Evolutionary conservation across 2,888 invertebrate genomes (phyloP).

Genomic region (Sinodicranocentrus sp.): DNA sequence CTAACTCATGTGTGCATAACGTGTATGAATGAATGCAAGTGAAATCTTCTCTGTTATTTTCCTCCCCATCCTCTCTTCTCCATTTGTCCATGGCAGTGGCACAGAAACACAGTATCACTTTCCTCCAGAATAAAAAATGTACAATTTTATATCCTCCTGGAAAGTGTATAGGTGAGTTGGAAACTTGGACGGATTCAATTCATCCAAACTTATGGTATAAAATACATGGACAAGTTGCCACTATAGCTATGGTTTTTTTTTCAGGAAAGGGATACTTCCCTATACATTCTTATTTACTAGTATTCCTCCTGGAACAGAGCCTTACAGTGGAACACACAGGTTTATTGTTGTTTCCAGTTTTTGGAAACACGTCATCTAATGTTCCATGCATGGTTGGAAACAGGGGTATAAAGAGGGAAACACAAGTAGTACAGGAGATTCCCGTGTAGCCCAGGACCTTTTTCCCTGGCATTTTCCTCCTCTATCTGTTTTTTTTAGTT

Average conservation of each 20-base stretch:
- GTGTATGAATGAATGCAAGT: conserved; percentile 7
- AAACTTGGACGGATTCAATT: too few relatives aligned
- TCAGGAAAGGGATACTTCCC: too few relatives aligned
- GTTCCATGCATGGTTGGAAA: conserved; percentile 71
- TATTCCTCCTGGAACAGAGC: too few relatives aligned
- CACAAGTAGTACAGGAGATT: conserved; percentile 53
- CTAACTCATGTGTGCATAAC: conserved; percentile 31
- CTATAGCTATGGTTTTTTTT: too few relatives aligned
- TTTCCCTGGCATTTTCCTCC: conserved; percentile 1
- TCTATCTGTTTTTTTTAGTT: conserved; percentile 37
- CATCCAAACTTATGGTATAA: too few relatives aligned
- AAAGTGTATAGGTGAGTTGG: too few relatives aligned
- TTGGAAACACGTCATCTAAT: conserved; percentile 72
- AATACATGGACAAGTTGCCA: too few relatives aligned
- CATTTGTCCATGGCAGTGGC: conserved; percentile 38
- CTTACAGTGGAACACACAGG: conserved; percentile 16
- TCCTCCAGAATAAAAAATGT: too few relatives aligned
- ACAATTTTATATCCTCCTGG: too few relatives aligned
- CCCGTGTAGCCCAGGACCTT: too few relatives aligned
- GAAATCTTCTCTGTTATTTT: conserved; percentile 6
- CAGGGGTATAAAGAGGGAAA: conserved; percentile 28
- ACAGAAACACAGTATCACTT: conserved; percentile 25
- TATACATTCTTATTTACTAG: too few relatives aligned
- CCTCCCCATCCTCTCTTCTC: not conserved
- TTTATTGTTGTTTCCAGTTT: conserved; percentile 57